phyloP scores from a whole-genome alignment of 1,140 invertebrate species.

The Nymphalis io region DNA sequence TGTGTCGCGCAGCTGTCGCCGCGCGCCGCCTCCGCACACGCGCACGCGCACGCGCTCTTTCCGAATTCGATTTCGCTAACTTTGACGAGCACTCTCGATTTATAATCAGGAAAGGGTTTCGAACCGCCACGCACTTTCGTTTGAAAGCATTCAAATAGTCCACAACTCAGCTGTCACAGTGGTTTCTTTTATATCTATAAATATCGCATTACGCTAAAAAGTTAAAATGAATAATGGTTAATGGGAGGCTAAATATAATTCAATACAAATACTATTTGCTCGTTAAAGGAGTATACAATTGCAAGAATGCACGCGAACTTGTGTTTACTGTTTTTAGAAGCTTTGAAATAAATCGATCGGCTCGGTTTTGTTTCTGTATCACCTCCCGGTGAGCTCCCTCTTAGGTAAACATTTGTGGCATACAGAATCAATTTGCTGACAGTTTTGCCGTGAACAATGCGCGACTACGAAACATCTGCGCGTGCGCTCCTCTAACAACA shows the following conservation, averaged over 20 bases:
- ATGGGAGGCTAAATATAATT: not conserved
- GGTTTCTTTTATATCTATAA: not conserved
- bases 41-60: constrained; percentile 39
- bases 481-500: not conserved
- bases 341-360: not conserved
- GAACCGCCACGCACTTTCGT: constrained; percentile 36
- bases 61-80: constrained; percentile 44
- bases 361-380: not conserved
- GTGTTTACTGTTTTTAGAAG: not conserved
- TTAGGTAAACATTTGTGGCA: constrained; percentile 32
- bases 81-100: constrained; percentile 30
- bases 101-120: constrained; percentile 37
- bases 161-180: constrained; percentile 11
- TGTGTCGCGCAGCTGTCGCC: constrained; percentile 20
- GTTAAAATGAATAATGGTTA: not conserved
- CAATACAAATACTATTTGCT: not conserved
- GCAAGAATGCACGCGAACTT: too few species aligned
- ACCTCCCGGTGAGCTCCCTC: not conserved
- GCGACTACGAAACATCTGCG: constrained; percentile 23
- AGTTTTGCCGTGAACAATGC: constrained; percentile 28
- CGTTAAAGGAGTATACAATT: not conserved
- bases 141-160: not conserved
- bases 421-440: constrained; percentile 27
- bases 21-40: constrained; percentile 21
- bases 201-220: constrained; percentile 10